phyloP scores from a whole-genome alignment of 2,113 vertebrate species.

The Strix aluco region DNA sequence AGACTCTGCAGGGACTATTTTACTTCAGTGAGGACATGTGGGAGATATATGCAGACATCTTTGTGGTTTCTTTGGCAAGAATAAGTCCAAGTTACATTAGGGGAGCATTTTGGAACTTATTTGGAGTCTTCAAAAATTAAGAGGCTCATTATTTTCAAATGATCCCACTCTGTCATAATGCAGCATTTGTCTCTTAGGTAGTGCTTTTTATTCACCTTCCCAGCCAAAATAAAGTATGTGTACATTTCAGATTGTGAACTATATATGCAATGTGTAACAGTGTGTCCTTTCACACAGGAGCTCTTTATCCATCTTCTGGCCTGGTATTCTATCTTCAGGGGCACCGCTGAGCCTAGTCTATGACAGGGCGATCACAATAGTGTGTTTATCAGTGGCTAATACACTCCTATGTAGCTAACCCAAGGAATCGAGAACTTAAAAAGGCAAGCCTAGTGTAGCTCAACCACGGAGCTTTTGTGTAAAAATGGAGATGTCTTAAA shows the following conservation, averaged over 20 bases:
- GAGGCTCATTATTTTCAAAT: not conserved
- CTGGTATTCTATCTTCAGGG: not conserved
- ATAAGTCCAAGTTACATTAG: not conserved
- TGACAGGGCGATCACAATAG: not conserved
- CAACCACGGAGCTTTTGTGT: not conserved
- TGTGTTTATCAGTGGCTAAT: not conserved
- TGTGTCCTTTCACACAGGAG: not conserved
- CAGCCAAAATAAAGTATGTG: not conserved
- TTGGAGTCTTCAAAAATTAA: not conserved
- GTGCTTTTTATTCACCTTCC: not conserved
- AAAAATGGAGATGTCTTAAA: not conserved
- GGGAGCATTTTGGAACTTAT: not conserved
- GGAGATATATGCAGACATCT: not conserved
- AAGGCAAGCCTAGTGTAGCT: not conserved
- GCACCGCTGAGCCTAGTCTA: rapidly evolving
- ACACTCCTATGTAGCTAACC: not conserved
- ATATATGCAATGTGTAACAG: rapidly evolving
- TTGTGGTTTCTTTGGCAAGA: not conserved
- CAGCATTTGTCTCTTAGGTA: not conserved
- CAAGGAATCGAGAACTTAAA: not conserved
- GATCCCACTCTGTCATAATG: not conserved
- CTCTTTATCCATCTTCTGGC: not conserved
- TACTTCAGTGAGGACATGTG: not conserved
- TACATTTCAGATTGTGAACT: not conserved
- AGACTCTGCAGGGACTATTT: not conserved